phyloP scores from a whole-genome alignment of 2,113 vertebrate species.

The Paedocypris sp. region DNA sequence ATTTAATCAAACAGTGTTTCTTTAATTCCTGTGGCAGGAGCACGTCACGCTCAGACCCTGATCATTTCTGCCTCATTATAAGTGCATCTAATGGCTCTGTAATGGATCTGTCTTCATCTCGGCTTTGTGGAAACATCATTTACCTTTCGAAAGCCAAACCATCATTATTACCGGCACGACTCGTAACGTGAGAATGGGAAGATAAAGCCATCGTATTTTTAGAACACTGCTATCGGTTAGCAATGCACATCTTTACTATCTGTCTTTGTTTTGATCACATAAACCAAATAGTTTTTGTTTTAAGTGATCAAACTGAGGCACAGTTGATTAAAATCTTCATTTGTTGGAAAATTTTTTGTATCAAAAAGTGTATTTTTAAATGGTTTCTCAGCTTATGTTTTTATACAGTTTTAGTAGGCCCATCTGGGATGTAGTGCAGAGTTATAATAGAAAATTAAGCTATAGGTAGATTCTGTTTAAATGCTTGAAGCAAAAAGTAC shows the following conservation, averaged over 20 bases:
- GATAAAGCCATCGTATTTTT: neutral
- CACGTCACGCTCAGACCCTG: neutral
- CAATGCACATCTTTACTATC: neutral
- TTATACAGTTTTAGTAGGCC: neutral
- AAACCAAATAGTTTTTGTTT: too few relatives aligned
- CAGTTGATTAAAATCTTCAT: too few relatives aligned
- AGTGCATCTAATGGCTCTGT: conserved; percentile 11
- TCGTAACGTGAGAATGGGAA: neutral
- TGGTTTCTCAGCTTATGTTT: too few relatives aligned
- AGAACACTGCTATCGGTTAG: neutral
- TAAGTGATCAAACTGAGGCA: too few relatives aligned
- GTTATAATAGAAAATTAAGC: neutral
- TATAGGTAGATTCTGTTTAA: too few relatives aligned
- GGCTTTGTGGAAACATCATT: conserved; percentile 3
- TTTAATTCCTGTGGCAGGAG: conserved; percentile 5
- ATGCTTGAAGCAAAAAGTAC: too few relatives aligned
- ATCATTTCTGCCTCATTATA: conserved; percentile 23
- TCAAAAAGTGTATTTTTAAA: too few relatives aligned
- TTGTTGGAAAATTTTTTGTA: too few relatives aligned
- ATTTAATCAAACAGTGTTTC: conserved; percentile 11
- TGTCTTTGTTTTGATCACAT: too few relatives aligned
- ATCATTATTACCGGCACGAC: neutral
- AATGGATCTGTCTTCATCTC: conserved; percentile 19
- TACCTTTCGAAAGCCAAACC: neutral
- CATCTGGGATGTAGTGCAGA: neutral